Conservation (phyloP, 2,888 invertebrate species). For the Muscina levida region DNA sequence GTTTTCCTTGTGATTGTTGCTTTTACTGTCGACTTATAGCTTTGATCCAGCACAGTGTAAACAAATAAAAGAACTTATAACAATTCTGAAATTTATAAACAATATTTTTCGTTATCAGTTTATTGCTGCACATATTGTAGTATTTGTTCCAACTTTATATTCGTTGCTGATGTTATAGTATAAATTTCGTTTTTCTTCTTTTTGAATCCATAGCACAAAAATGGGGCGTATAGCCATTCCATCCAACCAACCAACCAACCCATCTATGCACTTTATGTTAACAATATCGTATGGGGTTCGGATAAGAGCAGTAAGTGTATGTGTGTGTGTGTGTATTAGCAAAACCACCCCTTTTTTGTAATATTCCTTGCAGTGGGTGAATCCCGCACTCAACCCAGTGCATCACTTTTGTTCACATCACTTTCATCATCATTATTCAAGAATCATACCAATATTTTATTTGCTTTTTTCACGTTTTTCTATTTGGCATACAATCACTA, state of each 20-base stretch:
- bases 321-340: background rate
- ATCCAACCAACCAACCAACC: background rate
- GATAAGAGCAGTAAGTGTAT: background rate
- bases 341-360: background rate
- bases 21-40: background rate
- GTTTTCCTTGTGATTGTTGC: background rate
- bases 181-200: background rate
- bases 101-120: no score
- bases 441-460: constrained; percentile 3
- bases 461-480: background rate
- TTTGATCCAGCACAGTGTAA: no score
- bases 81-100: no score
- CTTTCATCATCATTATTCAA: background rate
- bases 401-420: constrained; percentile 6
- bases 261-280: background rate
- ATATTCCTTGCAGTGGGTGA: background rate
- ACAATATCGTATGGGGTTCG: no score
- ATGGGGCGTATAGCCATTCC: background rate
- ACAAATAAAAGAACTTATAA: no score
- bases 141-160: no score
- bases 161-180: no score
- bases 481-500: background rate
- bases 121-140: no score
- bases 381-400: background rate
- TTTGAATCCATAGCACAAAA: background rate